These are phyloP conservation scores for Premnoplex brunnescens DNA, from an alignment of 2,797 vertebrate genomes.

Conservation along the genomic window DNA sequence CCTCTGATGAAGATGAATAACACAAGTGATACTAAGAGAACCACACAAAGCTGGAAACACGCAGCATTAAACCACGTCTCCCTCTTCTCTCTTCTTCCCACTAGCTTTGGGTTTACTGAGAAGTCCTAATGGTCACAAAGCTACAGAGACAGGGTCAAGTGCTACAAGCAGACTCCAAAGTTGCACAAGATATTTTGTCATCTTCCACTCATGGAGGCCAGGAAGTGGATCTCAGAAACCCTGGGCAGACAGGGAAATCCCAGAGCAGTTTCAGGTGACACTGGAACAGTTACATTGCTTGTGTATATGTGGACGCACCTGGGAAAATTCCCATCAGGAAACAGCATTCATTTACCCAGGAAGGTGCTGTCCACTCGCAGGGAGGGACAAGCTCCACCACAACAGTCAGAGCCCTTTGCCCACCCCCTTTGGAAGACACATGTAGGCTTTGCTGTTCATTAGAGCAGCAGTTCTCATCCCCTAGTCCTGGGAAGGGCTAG, in stretches of 20 bases:
- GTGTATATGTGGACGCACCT: rapidly evolving
- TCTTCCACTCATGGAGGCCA: background rate
- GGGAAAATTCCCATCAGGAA: background rate
- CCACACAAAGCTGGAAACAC: background rate
- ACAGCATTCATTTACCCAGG: background rate
- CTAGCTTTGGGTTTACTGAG: background rate
- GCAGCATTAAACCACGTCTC: background rate
- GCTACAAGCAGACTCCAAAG: background rate
- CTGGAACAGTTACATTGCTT: background rate
- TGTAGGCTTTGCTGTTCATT: background rate
- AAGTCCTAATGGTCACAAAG: background rate
- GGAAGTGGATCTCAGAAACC: background rate
- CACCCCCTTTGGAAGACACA: background rate
- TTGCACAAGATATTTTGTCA: background rate
- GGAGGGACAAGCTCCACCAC: background rate
- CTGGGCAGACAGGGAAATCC: background rate
- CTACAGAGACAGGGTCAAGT: background rate
- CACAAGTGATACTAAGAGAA: background rate
- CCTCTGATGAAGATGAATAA: constrained; percentile 40
- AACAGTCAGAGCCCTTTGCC: background rate
- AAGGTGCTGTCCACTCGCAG: background rate
- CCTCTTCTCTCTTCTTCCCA: background rate
- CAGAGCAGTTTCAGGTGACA: background rate
- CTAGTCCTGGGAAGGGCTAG: background rate
- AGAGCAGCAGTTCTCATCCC: background rate